Percentiles rank a stretch among this genome's conserved stretches.
phyloP scores from a whole-genome alignment of 2,797 vertebrate genomes.

The Acrocephalus scirpaceus region DNA sequence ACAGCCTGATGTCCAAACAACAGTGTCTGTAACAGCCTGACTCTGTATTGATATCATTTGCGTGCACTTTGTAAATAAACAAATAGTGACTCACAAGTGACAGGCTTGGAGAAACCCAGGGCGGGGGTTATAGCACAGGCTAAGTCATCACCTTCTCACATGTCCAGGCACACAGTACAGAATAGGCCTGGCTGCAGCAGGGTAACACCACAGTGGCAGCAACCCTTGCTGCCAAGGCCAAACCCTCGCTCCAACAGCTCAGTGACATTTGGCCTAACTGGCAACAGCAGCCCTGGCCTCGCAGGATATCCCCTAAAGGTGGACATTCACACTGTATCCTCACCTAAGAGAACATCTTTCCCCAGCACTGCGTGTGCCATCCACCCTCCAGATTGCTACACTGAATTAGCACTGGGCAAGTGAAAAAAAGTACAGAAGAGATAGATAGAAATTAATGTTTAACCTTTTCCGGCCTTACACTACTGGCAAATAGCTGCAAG shows the following conservation, averaged over 20 bases:
- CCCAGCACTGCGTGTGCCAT: fast-evolving
- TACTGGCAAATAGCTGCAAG: not conserved
- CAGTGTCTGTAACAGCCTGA: not conserved
- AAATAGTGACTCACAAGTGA: not conserved
- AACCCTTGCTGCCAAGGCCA: not conserved
- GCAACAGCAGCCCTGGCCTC: not conserved
- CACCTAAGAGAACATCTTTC: not conserved
- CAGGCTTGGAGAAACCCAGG: not conserved
- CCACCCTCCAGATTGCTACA: not conserved
- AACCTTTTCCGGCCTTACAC: not conserved
- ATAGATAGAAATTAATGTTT: not conserved
- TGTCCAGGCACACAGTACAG: not conserved
- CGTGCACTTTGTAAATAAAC: not conserved
- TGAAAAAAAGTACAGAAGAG: not conserved
- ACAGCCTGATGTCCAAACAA: not conserved
- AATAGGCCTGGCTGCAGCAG: not conserved
- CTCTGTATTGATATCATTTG: not conserved
- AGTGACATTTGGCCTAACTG: not conserved
- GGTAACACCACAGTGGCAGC: not conserved
- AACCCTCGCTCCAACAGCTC: not conserved
- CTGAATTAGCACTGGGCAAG: not conserved
- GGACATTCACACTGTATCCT: fast-evolving
- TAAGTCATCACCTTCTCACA: not conserved
- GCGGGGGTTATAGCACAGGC: not conserved
- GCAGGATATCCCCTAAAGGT: not conserved